Evolutionary conservation across 2,113 vertebrate species (phyloP), one percentile per base, ranked within the genome.

Genomic region (Podarcis muralis): DNA sequence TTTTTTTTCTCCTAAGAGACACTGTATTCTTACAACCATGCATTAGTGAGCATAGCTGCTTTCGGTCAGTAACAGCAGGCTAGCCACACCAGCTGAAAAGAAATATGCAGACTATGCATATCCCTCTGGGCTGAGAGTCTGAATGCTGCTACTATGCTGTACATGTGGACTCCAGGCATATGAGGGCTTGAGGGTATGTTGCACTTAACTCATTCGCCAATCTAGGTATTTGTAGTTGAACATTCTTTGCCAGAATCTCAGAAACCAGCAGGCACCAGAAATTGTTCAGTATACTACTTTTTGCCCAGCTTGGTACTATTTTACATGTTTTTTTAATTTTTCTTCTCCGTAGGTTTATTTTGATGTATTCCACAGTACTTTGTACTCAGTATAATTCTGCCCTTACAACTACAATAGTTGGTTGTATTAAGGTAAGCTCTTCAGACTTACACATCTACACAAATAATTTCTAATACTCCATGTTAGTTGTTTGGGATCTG

Each of bases 371-470:
- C 90, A 99, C 98, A 2, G 97, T 99, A 62, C 97, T 99, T 76
- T 99, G 98, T 95, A 99, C 99, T 8, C 99, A 99, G 95, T 97
- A 98, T 94, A 99, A 99, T 91, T 99, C 99, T 2, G 98, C 99
- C 1, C 98, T 99, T n/a, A 99, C 99, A 83, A 99, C 99, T 90
- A 99, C 98, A 90, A 99, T 99, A 65, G 97, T 99, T 81, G 99
- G 99, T 88, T 99, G 99, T 83, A 97, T 99, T 94, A 99, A 99
- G 97, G 99, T 99, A 85, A 93, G 97, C 48, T 83, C 16, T 43
- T 43, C 53, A 43, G 68, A 78, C 82, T 22, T 23, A 16, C 48
- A 86, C 5, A 57, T 40, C 23, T 62, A 65, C 35, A 48, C 11
- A 81, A 85, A 40, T 62, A 72, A 62, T 62, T 48, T 83, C 9